Evolutionary conservation across 2,888 invertebrate genomes (phyloP).

Genomic region (Drosophila ezoana): DNA sequence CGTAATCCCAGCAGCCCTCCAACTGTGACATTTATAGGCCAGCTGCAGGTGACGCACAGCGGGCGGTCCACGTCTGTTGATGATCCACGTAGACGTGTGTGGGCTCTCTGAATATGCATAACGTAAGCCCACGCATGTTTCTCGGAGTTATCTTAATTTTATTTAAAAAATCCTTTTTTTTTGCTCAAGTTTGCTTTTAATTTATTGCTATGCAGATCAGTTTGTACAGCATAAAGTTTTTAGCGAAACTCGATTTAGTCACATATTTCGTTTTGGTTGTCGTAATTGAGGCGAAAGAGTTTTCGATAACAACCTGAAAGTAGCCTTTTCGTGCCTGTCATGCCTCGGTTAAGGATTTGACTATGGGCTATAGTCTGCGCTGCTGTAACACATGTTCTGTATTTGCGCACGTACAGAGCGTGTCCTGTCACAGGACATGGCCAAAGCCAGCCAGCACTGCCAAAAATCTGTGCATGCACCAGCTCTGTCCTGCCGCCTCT

Average conservation of each 20-base stretch:
- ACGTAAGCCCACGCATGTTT: slow-evolving; percentile 21
- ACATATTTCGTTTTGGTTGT: not conserved
- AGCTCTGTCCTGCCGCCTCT: slow-evolving; percentile 21
- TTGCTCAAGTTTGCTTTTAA: not conserved
- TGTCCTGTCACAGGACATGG: slow-evolving; percentile 72
- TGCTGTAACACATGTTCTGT: slow-evolving; percentile 55
- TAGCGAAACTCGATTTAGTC: too few species aligned
- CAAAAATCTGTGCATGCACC: slow-evolving; percentile 34
- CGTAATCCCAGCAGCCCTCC: slow-evolving; percentile 20
- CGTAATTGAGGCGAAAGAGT: slow-evolving; percentile 30
- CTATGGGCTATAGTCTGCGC: slow-evolving; percentile 27
- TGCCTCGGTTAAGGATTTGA: slow-evolving; percentile 29
- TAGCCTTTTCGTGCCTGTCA: slow-evolving; percentile 29
- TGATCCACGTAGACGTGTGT: slow-evolving; percentile 7
- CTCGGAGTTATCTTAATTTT: not conserved
- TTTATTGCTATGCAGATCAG: not conserved
- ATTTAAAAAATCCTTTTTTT: not conserved
- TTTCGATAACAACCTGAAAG: slow-evolving; percentile 20
- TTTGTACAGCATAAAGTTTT: not conserved
- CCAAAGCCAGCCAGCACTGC: slow-evolving; percentile 41
- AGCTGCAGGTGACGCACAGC: slow-evolving; percentile 6
- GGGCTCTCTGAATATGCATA: slow-evolving; percentile 39
- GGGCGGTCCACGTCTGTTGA: not conserved
- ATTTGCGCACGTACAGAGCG: slow-evolving; percentile 65
- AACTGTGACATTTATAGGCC: slow-evolving; percentile 57